These are phyloP conservation scores for Littorina saxatilis DNA, from an alignment of 1,140 invertebrate species.

Conservation along the genomic window DNA sequence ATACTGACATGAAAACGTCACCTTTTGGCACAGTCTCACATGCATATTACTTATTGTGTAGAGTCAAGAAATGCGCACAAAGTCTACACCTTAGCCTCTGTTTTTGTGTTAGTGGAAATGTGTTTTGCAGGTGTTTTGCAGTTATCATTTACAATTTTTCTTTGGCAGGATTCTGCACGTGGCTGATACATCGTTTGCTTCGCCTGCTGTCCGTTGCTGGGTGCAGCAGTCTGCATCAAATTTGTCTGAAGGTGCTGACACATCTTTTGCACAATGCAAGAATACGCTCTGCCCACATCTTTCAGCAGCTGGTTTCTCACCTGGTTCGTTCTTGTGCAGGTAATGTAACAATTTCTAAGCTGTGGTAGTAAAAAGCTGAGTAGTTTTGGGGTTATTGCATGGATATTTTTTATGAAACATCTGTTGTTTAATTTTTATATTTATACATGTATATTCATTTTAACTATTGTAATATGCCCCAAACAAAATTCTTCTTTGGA, in stretches of 20 bases:
- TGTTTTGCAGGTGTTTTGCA: too few species aligned
- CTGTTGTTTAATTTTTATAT: background rate
- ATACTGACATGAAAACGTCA: too few species aligned
- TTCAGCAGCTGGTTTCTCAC: conserved; percentile 27
- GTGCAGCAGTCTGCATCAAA: conserved; percentile 44
- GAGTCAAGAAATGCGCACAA: too few species aligned
- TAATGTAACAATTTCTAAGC: background rate
- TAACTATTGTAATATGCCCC: too few species aligned
- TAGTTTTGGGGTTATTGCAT: background rate
- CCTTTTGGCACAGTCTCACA: too few species aligned
- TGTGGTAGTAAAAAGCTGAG: background rate
- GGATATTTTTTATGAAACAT: background rate
- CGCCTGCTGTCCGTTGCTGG: conserved; percentile 41
- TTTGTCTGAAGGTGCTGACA: conserved; percentile 39
- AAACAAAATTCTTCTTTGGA: too few species aligned
- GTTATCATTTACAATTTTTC: too few species aligned
- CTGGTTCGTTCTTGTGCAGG: conserved; percentile 37
- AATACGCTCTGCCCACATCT: conserved; percentile 45
- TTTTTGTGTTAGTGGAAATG: too few species aligned
- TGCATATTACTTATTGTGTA: too few species aligned
- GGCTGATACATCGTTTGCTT: conserved; percentile 52
- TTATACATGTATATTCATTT: too few species aligned
- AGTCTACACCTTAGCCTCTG: too few species aligned
- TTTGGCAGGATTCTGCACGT: conserved; percentile 54
- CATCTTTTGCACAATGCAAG: conserved; percentile 44